Base-by-base conservation (phyloP, 2,113 vertebrate species). In the Macquaria ambigua region DNA sequence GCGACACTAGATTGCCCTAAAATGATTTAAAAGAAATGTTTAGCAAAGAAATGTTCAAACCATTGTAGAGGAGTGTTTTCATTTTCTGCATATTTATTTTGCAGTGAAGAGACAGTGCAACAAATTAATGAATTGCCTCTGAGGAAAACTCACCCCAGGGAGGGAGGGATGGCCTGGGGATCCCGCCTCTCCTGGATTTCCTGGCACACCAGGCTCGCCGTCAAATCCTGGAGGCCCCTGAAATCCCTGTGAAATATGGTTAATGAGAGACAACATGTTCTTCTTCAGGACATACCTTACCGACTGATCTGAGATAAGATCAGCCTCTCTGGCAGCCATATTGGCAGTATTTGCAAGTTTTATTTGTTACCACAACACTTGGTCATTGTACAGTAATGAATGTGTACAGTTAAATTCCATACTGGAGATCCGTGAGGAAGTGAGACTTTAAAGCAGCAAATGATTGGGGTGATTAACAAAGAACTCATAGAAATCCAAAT, bases 151-250 rank as follows among this genome's bases (percentile, higher is more conserved):
- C 95, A 95, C 96, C 81, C 98, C 98, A 62, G 97, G 94, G 34
- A 95, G 95, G 21, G 96, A 90, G 0, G 96, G 94, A 18, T 97
- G 96, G 28, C 98, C 97, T 6, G 97, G 96, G 77, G 97, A 96
- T 67, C 98, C 98, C 2, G 97, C 92, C 41, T 97, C 89, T 89
- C 98, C 98, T 28, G 98, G 98, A 16, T 97, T 97, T 79, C 98
- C 98, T 87, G 98, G 98, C 28, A 99, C 92, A 64, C 98, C 98
- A 4, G 98, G 98, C 79, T 98, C 97, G n/a, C 98, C 98, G 80
- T 99, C 98, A 82, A 97, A 94, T 21, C 98, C 98, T 85, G 96
- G 94, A 86, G 98, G 97, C 85, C 98, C 98, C 78, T 90, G 90
- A 68, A 96, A 96, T 93, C 98, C 98, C 98, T 99, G 86, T 52